phyloP scores from a whole-genome alignment of 2,888 invertebrate species.

The Dynastes maya region DNA sequence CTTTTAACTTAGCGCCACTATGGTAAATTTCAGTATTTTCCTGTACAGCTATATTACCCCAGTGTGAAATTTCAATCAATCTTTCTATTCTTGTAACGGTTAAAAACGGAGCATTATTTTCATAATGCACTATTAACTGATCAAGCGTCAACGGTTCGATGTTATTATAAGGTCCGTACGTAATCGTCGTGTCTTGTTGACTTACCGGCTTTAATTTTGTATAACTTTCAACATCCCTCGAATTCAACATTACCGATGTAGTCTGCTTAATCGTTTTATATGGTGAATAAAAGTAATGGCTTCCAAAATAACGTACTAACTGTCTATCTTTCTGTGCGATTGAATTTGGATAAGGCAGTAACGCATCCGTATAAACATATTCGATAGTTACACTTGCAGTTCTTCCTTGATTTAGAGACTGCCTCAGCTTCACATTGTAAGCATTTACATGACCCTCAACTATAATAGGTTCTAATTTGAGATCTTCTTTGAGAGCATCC shows the following conservation, averaged over 20 bases:
- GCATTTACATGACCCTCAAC: slow-evolving; percentile 70
- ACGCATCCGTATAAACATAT: slow-evolving; percentile 81
- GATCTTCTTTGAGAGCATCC: slow-evolving; percentile 75
- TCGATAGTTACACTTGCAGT: slow-evolving; percentile 79
- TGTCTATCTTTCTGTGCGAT: slow-evolving; percentile 96
- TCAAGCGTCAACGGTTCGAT: slow-evolving; percentile 75
- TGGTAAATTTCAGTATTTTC: slow-evolving; percentile 94
- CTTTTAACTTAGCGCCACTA: slow-evolving; percentile 93
- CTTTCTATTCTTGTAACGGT: slow-evolving; percentile 92
- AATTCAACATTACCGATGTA: slow-evolving; percentile 84
- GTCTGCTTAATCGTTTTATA: slow-evolving; percentile 88
- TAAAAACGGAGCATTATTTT: slow-evolving; percentile 96
- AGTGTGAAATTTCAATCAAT: slow-evolving; percentile 96
- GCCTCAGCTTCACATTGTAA: slow-evolving; percentile 72
- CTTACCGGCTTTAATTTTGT: slow-evolving; percentile 87
- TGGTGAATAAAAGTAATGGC: slow-evolving; percentile 87
- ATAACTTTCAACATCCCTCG: slow-evolving; percentile 86
- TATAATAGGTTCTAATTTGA: slow-evolving; percentile 64
- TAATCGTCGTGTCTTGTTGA: slow-evolving; percentile 85
- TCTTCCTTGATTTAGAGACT: slow-evolving; percentile 75
- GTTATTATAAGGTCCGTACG: slow-evolving; percentile 91
- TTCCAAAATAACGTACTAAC: slow-evolving; percentile 89
- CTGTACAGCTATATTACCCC: slow-evolving; percentile 99
- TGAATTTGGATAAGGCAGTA: slow-evolving; percentile 88
- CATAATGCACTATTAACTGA: slow-evolving; percentile 89